Evolutionary conservation across 2,797 vertebrate species (phyloP).

Genomic region (Echiichthys vipera): DNA sequence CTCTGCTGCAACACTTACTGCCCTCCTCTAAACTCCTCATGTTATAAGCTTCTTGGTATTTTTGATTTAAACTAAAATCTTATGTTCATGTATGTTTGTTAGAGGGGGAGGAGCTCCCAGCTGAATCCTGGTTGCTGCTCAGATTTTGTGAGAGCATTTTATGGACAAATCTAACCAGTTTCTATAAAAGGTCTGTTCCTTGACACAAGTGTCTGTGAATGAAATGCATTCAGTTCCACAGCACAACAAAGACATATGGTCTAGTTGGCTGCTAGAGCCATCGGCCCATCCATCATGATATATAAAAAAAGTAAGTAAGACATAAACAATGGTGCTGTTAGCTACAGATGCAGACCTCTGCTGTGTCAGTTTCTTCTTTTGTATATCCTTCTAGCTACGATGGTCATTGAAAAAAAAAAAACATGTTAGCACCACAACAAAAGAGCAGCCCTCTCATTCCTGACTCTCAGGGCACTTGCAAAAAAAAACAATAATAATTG

Average conservation of each 20-base stretch:
- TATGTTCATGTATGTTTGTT: constrained; percentile 4
- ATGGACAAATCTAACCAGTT: neutral
- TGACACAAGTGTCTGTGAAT: neutral
- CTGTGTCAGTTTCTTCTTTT: neutral
- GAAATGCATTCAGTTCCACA: neutral
- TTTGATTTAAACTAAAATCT: neutral
- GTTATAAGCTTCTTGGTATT: neutral
- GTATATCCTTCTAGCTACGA: neutral
- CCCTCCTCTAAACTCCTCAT: neutral
- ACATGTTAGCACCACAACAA: neutral
- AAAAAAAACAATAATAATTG: neutral
- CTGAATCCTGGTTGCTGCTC: neutral
- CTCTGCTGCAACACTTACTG: neutral
- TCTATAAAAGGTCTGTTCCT: neutral
- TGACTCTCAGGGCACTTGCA: neutral
- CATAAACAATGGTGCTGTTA: neutral
- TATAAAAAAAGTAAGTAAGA: neutral
- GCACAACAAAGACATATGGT: neutral
- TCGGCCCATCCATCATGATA: neutral
- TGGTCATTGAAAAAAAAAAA: neutral
- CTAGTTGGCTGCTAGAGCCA: neutral
- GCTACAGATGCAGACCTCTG: neutral
- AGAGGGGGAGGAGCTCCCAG: neutral
- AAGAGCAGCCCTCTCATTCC: neutral
- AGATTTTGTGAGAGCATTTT: neutral